Evolutionary conservation across 2,113 vertebrate species (phyloP).

Genomic region (Halcyon senegalensis): DNA sequence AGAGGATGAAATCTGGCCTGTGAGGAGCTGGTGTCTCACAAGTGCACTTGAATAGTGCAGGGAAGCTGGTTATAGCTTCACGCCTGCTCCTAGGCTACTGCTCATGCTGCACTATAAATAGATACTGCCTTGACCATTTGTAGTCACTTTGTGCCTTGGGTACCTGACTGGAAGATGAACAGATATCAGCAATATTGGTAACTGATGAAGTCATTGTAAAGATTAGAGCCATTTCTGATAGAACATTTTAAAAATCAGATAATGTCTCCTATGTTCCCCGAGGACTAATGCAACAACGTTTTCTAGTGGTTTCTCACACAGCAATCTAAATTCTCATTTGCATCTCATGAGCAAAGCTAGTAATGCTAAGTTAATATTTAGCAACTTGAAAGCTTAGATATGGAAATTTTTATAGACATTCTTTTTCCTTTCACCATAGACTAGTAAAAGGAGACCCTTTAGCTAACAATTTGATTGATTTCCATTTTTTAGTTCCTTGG

Average conservation of each 20-base stretch:
- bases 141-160: not conserved
- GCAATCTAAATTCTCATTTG: conserved; percentile 8
- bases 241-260: not conserved
- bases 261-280: not conserved
- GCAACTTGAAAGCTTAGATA: conserved; percentile 1
- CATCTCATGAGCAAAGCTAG: not conserved
- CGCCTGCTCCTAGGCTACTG: not conserved
- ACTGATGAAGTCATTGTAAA: not conserved
- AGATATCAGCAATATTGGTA: not conserved
- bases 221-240: not conserved
- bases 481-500: not conserved
- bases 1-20: not conserved
- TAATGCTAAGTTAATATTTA: conserved; percentile 17
- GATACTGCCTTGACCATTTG: not conserved
- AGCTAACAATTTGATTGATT: not conserved
- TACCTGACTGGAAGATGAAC: not conserved
- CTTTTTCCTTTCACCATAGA: not conserved
- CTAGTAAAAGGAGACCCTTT: not conserved
- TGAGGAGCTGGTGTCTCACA: not conserved
- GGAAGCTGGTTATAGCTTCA: not conserved
- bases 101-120: not conserved
- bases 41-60: not conserved
- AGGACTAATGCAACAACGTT: not conserved
- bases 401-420: not conserved
- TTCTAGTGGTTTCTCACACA: not conserved